These are phyloP conservation scores for Margaritifera margaritifera DNA, from an alignment of 2,888 invertebrate species.

Conservation along the genomic window DNA sequence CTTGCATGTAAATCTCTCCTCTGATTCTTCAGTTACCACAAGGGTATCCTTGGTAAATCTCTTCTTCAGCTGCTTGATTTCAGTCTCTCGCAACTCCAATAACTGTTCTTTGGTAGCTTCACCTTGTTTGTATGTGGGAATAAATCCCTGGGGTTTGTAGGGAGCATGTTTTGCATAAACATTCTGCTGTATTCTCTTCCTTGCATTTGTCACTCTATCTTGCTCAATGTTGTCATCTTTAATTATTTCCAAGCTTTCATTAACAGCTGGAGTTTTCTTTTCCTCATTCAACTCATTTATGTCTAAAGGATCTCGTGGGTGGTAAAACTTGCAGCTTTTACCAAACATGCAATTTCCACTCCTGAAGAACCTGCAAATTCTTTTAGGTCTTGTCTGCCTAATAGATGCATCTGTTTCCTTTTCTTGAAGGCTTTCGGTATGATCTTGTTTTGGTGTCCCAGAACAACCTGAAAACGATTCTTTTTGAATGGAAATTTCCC, in stretches of 20 bases:
- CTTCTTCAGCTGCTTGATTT: constrained; percentile 60
- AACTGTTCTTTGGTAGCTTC: constrained; percentile 40
- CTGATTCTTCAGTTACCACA: constrained; percentile 37
- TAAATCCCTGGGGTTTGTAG: constrained; percentile 14
- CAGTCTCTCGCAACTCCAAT: constrained; percentile 50
- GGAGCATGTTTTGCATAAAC: neutral
- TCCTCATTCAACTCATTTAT: neutral
- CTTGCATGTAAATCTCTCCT: constrained; percentile 30
- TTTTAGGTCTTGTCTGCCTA: neutral
- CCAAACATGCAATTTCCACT: constrained; percentile 52
- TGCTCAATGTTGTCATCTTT: neutral
- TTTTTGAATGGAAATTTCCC: neutral
- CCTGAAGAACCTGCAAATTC: constrained; percentile 33
- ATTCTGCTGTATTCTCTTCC: neutral
- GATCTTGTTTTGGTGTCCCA: neutral
- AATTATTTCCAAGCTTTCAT: constrained; percentile 4
- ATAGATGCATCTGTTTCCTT: neutral
- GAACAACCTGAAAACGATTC: too few relatives aligned
- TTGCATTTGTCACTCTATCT: neutral
- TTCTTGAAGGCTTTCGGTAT: neutral
- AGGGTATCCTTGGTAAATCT: constrained; percentile 56
- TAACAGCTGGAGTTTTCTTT: neutral
- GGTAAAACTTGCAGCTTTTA: constrained; percentile 49
- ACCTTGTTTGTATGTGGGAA: constrained; percentile 27
- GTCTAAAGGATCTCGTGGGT: constrained; percentile 21